Evolutionary conservation across 2,888 invertebrate genomes (phyloP), one percentile per base, ranked within the genome.

Genomic region (Eucera pruinosa): DNA sequence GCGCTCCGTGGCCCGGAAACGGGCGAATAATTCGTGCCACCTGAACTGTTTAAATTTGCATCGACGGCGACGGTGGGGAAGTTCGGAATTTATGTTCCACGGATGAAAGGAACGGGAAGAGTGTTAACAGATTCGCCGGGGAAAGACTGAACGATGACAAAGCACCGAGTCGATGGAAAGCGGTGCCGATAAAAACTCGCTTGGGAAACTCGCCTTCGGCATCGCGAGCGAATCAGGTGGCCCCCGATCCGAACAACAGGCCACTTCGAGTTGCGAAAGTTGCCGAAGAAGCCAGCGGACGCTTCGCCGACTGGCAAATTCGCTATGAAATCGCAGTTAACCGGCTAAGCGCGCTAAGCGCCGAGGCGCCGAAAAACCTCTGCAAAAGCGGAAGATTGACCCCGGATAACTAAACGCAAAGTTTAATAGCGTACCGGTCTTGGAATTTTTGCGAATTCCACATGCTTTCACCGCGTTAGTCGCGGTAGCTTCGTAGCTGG

Each of bases 131-230:
- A 70, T 74, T 71, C 71, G 23, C 11, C 45, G 57, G n/a, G n/a
- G 47, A 33, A 50, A 47, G 18, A 33, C 39, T 27, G 71, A 76
- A 50, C 62, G 64, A 62, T 62, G 77, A 77, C 70, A 52, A 62
- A 71, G 65, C 73, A 64, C 39, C 48, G 50, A 50, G 50, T 69
- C 39, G 60, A 7, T 41, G 3, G 13, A 54, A 80, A 82, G 68
- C 74, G 73, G 58, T 68, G 60, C 68, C 73, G 50, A 76, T 73
- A 62, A 65, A 70, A 74, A 78, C 50, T 71, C 71, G 41, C 52
- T 45, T 11, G 54, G 66, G 60, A 62, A 75, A 69, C 64, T 54
- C 65, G 67, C 74, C 62, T 27, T 20, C 45, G 67, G 74, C 80
- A 71, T 70, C 67, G 50, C 72, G 74, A 75, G 69, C 41, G 67